Evolutionary conservation across 2,797 vertebrate genomes (phyloP).

Genomic region (Cyprinodon diabolis): DNA sequence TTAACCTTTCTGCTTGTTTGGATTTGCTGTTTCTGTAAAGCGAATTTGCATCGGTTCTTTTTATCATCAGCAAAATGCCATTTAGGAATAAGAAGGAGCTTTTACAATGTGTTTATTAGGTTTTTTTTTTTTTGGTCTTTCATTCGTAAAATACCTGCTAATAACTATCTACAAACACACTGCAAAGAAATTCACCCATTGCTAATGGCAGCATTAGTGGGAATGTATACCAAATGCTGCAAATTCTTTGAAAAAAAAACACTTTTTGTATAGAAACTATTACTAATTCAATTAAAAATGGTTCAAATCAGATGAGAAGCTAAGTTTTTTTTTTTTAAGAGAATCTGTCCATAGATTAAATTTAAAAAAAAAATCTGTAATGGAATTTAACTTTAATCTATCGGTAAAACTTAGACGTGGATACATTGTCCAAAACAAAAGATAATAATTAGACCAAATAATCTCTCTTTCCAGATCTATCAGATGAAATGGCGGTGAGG

Average conservation of each 20-base stretch:
- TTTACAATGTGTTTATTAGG: neutral
- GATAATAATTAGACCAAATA: neutral
- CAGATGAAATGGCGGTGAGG: constrained; percentile 77
- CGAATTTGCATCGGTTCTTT: neutral
- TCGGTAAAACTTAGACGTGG: neutral
- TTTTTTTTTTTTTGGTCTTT: neutral
- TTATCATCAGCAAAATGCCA: neutral
- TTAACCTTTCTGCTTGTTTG: neutral
- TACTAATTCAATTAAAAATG: neutral
- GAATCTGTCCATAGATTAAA: neutral
- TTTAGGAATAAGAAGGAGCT: neutral
- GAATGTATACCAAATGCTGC: neutral
- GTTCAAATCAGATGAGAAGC: neutral
- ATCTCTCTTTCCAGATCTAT: constrained; percentile 39
- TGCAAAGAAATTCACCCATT: neutral
- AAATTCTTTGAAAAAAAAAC: neutral
- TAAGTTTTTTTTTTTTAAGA: neutral
- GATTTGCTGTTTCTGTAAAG: neutral
- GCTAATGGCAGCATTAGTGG: neutral
- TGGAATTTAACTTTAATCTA: neutral
- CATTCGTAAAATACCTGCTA: neutral
- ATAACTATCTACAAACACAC: neutral
- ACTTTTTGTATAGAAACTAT: neutral
- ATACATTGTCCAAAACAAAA: neutral
- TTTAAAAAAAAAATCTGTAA: neutral